phyloP scores from a whole-genome alignment of 2,888 invertebrate genomes.

The Acanthosoma haemorrhoidale region DNA sequence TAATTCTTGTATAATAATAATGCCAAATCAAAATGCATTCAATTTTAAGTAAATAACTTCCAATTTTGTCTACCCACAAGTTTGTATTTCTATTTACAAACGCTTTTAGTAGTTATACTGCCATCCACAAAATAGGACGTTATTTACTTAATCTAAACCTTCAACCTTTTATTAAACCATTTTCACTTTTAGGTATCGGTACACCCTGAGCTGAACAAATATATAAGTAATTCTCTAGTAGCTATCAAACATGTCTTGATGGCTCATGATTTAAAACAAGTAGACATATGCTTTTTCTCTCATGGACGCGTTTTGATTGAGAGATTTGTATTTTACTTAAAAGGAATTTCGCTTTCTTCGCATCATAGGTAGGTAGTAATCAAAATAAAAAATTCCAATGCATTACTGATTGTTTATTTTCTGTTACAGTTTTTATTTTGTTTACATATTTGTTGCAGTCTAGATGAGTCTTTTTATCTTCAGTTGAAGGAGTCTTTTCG shows the following conservation, averaged over 20 bases:
- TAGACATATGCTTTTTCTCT: slow-evolving; percentile 53
- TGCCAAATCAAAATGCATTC: too few relatives aligned
- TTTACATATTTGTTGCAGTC: too few relatives aligned
- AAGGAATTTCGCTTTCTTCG: neutral
- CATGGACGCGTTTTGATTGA: slow-evolving; percentile 32
- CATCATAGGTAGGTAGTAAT: neutral
- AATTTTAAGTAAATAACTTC: too few relatives aligned
- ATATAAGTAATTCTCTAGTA: slow-evolving; percentile 55
- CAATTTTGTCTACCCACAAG: too few relatives aligned
- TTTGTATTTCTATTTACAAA: too few relatives aligned
- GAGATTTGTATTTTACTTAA: slow-evolving; percentile 9
- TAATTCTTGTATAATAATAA: too few relatives aligned
- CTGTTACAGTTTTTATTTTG: neutral
- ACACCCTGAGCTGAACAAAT: slow-evolving; percentile 61
- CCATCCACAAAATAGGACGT: too few relatives aligned
- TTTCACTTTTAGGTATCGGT: slow-evolving; percentile 49
- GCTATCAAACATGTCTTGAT: slow-evolving; percentile 51
- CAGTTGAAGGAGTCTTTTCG: slow-evolving; percentile 58
- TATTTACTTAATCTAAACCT: too few relatives aligned
- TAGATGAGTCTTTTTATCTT: slow-evolving; percentile 56
- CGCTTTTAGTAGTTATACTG: too few relatives aligned
- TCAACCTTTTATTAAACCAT: too few relatives aligned
- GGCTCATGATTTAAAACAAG: slow-evolving; percentile 49
- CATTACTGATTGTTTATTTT: neutral
- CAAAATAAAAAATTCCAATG: neutral